Percentiles rank a stretch among this genome's conserved stretches.
These are phyloP conservation scores for Orthonevra nobilis DNA, from an alignment of 2,888 invertebrate species.

Conservation along the genomic window DNA sequence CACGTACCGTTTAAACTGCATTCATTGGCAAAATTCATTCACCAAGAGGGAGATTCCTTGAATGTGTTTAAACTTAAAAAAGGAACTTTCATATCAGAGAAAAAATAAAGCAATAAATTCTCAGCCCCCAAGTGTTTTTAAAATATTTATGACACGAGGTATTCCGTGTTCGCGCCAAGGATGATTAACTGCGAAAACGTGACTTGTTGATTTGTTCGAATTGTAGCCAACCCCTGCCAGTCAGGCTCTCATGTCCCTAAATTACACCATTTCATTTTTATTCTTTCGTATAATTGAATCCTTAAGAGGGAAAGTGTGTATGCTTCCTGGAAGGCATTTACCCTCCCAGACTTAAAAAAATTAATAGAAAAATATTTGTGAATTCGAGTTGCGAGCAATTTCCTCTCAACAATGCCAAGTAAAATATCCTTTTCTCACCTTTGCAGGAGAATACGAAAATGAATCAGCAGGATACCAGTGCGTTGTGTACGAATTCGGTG, in stretches of 20 bases:
- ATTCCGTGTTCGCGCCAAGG: slow-evolving; percentile 38
- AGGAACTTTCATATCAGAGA: no score
- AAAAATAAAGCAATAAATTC: slow-evolving; percentile 54
- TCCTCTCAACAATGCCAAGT: slow-evolving; percentile 1
- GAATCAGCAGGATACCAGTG: slow-evolving; percentile 10
- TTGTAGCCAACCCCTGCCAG: slow-evolving; percentile 1
- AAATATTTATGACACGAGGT: slow-evolving; percentile 34
- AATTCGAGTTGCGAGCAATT: neutral
- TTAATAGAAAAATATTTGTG: slow-evolving; percentile 20
- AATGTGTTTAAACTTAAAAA: slow-evolving; percentile 44
- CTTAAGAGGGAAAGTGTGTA: slow-evolving; percentile 14
- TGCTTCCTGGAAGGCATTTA: neutral
- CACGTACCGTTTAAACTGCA: slow-evolving; percentile 59
- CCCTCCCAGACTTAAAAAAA: slow-evolving; percentile 2
- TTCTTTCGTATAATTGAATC: slow-evolving; percentile 38
- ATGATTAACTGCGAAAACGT: slow-evolving; percentile 66
- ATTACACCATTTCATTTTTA: slow-evolving; percentile 11
- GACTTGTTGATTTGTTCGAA: slow-evolving; percentile 63
- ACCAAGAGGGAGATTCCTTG: slow-evolving; percentile 31
- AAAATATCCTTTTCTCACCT: slow-evolving; percentile 20
- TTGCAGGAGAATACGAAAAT: neutral
- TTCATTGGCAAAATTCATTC: slow-evolving; percentile 41
- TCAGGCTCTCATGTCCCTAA: slow-evolving; percentile 15
- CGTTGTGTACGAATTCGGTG: slow-evolving; percentile 2
- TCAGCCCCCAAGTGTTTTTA: neutral